Percentiles rank a stretch among this genome's conserved stretches.
Evolutionary conservation across 2,113 vertebrate genomes (phyloP).

Genomic region (Penelope pileata): DNA sequence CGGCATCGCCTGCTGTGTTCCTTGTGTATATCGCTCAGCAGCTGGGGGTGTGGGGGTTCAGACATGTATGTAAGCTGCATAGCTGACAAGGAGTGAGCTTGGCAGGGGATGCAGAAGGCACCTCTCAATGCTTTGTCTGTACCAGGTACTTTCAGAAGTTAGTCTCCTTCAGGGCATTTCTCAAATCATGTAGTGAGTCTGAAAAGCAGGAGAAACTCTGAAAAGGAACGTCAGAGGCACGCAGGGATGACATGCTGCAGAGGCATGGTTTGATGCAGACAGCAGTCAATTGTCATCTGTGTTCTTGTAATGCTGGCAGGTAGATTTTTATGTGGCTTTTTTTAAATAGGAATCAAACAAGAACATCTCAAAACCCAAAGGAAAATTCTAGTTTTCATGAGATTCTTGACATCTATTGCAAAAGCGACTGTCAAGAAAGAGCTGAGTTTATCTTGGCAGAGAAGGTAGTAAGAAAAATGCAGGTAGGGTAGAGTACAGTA

Average conservation of each 20-base stretch:
- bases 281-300: not conserved
- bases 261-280: not conserved
- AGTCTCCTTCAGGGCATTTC: not conserved
- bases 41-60: not conserved
- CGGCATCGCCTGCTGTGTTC: not conserved
- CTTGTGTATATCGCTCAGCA: not conserved
- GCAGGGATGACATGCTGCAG: not conserved
- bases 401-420: not conserved
- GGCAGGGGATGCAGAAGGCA: not conserved
- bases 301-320: not conserved
- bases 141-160: not conserved
- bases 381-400: not conserved
- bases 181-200: not conserved
- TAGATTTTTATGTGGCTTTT: not conserved
- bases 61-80: rapidly evolving
- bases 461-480: not conserved
- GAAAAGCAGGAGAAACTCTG: not conserved
- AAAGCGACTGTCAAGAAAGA: not conserved
- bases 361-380: not conserved
- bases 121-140: not conserved
- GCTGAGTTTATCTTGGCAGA: not conserved
- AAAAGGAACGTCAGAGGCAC: not conserved
- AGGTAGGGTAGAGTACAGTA: not conserved
- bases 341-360: not conserved
- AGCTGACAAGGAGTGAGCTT: not conserved